Evolutionary conservation across 2,888 invertebrate genomes (phyloP).

Genomic region (Dioctria rufipes): DNA sequence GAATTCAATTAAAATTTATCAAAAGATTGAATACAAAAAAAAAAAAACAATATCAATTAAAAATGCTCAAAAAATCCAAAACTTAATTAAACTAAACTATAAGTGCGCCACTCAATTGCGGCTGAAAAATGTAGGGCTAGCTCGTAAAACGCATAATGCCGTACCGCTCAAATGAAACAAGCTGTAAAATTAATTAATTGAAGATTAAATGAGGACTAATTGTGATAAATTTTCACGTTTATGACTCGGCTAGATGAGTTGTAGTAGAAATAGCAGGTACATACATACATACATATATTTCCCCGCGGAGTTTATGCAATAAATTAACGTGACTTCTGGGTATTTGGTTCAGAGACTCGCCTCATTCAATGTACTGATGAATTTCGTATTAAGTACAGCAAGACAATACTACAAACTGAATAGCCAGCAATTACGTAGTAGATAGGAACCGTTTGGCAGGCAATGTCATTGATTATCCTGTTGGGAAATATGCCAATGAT

Average conservation of each 20-base stretch:
- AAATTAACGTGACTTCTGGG: constrained; percentile 35
- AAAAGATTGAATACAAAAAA: no score
- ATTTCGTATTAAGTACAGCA: constrained; percentile 16
- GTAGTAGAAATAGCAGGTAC: background rate
- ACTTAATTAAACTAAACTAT: no score
- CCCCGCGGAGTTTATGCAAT: constrained; percentile 22
- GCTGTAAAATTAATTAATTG: constrained; percentile 29
- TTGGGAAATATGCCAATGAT: constrained; percentile 27
- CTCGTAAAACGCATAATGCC: no score
- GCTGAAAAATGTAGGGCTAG: no score
- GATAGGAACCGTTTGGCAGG: background rate
- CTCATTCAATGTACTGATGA: constrained; percentile 4
- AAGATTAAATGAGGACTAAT: background rate
- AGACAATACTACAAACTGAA: constrained; percentile 12
- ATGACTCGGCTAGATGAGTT: constrained; percentile 5
- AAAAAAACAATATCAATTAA: no score
- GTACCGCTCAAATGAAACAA: constrained; percentile 3
- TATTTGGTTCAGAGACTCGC: constrained; percentile 24
- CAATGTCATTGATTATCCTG: constrained; percentile 16
- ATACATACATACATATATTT: background rate
- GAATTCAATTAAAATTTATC: no score
- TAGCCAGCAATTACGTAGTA: constrained; percentile 1
- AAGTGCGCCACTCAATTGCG: no score
- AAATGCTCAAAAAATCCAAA: no score
- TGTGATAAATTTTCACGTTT: background rate